Evolutionary conservation across 2,797 vertebrate species (phyloP), one percentile per base, ranked within the genome.

Genomic region (Chiloscyllium punctatum): DNA sequence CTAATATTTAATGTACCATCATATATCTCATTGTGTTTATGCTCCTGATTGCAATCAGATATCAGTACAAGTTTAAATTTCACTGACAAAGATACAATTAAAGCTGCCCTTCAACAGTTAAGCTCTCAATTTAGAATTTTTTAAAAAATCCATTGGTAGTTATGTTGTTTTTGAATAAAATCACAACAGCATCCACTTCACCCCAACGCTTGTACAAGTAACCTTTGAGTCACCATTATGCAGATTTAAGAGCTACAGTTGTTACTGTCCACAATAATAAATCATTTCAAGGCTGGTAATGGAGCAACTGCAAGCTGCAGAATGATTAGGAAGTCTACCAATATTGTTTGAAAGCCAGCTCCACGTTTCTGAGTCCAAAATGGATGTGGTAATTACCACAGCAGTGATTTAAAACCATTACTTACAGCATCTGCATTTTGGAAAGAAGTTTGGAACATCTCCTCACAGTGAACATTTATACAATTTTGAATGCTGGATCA

Each of bases 371-470:
- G 42, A 95, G 51, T 77, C 69, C 94, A 95, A 77, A 74, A 57
- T 53, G 71, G 94, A 95, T 53, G 71, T 51, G 69, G 72, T 57
- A 95, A 77, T 74, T 74, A 77, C n/a, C 66, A 18, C 94, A 95
- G 69, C 68, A 77, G 69, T 95, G 48, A 95, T 95, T 77, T 95
- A 53, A 95, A 53, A 23, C 71, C 71, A 95, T 95, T 57, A 95
- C 33, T 74, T 77, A 74, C 48, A 57, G 72, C 71, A 95, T 74
- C 48, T 95, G 94, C 94, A 95, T 77, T 77, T 95, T 51, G 94
- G 69, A 95, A 72, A 15, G 94, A 77, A 33, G 25, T 53, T 74
- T 74, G 16, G 7, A 95, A 51, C 27, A 42, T 69, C 66, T 69
- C 90, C 5, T 6, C 82, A 0, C 42, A 51, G 16, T 95, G 71